phyloP scores from a whole-genome alignment of 2,113 vertebrate species.

The Sus scrofa region T2T-Sscrofa CM000827.6:102552001-102552500 shows the following conservation, averaged over 20 bases:
- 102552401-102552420: background rate
- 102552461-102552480: background rate
- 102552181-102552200: background rate
- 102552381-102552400: background rate
- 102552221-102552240: background rate
- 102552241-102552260: background rate
- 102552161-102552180: background rate
- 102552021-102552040: background rate
- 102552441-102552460: background rate
- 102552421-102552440: background rate
- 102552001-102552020: background rate
- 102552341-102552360: background rate
- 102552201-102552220: too few relatives aligned
- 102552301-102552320: background rate
- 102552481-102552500: background rate
- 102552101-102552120: background rate
- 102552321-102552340: background rate
- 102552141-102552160: background rate
- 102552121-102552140: background rate
- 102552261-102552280: background rate
- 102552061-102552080: background rate
- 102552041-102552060: background rate
- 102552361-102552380: slow-evolving; percentile 1
- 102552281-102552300: slow-evolving; percentile 35
- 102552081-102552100: background rate